Percentiles rank a stretch among this genome's conserved stretches.
Evolutionary conservation across 1,140 invertebrate genomes (phyloP).

Genomic region (Nomia melanderi): DNA sequence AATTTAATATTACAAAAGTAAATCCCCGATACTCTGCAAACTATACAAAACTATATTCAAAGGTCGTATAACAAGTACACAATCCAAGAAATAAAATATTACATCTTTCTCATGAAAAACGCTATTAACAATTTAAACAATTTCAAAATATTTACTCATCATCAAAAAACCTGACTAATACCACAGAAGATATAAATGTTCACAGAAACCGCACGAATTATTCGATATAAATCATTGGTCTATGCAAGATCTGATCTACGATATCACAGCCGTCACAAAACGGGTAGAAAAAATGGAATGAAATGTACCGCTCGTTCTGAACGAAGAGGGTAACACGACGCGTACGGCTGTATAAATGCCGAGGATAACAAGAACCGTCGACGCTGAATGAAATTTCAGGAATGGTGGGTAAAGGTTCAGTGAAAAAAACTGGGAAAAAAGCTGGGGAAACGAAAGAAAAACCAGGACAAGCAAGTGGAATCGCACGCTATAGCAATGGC

Average conservation of each 20-base stretch:
- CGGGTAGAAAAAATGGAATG: not conserved
- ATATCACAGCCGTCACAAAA: not conserved
- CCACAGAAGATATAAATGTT: no score
- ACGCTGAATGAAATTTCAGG: conserved; percentile 34
- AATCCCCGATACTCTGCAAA: no score
- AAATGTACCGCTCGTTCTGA: conserved; percentile 6
- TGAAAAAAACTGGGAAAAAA: not conserved
- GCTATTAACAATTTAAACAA: no score
- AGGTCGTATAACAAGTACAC: no score
- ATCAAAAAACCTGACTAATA: no score
- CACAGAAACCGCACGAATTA: not conserved
- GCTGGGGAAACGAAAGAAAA: not conserved
- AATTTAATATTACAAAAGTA: no score
- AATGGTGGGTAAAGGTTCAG: not conserved
- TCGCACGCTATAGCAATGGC: conserved; percentile 70
- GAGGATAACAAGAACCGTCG: not conserved
- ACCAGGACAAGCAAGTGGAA: conserved; percentile 5
- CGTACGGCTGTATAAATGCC: not conserved
- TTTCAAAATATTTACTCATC: no score
- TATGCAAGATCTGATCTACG: not conserved
- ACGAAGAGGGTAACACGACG: not conserved
- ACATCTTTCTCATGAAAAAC: no score
- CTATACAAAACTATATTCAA: no score
- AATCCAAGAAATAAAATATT: no score
- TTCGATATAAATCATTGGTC: not conserved